Percentiles rank a stretch among this genome's conserved stretches.
These are phyloP conservation scores for Lycaon pictus DNA, from an alignment of 2,113 vertebrate genomes.

Conservation along the genomic window DNA sequence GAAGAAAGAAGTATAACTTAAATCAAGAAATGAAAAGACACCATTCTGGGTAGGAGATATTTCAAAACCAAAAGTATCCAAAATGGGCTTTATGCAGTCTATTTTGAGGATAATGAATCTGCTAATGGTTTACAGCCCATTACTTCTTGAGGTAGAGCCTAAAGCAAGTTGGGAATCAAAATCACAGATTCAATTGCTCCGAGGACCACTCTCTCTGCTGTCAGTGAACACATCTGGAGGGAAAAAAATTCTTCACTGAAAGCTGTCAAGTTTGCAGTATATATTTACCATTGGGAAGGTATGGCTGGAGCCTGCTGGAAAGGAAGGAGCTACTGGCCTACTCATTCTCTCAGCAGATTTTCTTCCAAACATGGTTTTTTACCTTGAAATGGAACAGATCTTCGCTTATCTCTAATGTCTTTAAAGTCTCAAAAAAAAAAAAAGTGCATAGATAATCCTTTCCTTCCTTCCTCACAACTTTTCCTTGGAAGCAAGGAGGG, in stretches of 20 bases:
- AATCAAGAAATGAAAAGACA: conserved; percentile 18
- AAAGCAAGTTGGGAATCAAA: background rate
- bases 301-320: background rate
- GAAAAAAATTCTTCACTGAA: background rate
- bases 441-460: background rate
- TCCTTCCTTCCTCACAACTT: background rate
- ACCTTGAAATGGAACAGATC: conserved; percentile 1
- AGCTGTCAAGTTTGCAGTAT: background rate
- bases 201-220: background rate
- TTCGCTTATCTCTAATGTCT: background rate
- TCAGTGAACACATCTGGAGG: background rate
- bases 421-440: background rate
- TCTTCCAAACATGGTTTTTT: conserved; percentile 8
- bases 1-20: background rate
- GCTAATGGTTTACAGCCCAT: background rate
- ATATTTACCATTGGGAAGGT: background rate
- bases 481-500: background rate
- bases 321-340: background rate
- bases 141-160: background rate
- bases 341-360: background rate
- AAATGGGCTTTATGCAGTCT: background rate
- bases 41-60: background rate
- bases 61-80: conserved; percentile 12
- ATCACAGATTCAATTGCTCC: background rate
- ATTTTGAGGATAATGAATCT: background rate